A percentile compares a stretch with the other conserved stretches of the same genome.
phyloP scores from a whole-genome alignment of 2,888 invertebrate species.

The Harmothoe impar region DNA sequence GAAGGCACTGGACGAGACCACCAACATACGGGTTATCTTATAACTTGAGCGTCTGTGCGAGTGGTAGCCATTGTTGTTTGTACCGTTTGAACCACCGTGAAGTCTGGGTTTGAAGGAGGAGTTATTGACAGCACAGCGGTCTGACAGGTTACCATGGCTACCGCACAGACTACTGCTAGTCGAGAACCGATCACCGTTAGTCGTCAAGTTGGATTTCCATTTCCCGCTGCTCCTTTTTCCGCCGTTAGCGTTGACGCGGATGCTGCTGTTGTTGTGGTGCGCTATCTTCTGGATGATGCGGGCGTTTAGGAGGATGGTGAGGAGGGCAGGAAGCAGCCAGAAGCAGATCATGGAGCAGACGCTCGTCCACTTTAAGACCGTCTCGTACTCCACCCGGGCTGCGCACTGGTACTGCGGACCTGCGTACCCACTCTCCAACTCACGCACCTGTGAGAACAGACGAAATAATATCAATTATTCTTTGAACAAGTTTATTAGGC shows the following conservation, averaged over 20 bases:
- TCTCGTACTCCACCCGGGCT: not conserved
- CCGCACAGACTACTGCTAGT: not conserved
- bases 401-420: not conserved
- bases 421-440: not conserved
- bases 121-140: not conserved
- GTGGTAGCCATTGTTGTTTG: not conserved
- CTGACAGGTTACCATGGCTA: not conserved
- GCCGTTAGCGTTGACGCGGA: not conserved
- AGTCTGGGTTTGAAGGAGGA: not conserved
- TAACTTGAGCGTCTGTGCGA: constrained; percentile 10
- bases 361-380: constrained; percentile 13
- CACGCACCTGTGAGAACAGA: too few relatives aligned
- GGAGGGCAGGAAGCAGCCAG: not conserved
- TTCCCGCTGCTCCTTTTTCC: not conserved
- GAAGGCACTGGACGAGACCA: constrained; percentile 52
- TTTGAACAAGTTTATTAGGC: too few relatives aligned
- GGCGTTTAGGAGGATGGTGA: constrained; percentile 14
- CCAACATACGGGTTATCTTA: constrained; percentile 43
- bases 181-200: not conserved
- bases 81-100: not conserved
- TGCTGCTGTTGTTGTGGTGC: not conserved
- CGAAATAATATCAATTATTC: too few relatives aligned
- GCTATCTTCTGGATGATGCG: not conserved
- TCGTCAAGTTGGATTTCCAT: not conserved
- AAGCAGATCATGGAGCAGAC: not conserved